Conservation (phyloP, 2,797 vertebrate species). For the Platalea minor region DNA sequence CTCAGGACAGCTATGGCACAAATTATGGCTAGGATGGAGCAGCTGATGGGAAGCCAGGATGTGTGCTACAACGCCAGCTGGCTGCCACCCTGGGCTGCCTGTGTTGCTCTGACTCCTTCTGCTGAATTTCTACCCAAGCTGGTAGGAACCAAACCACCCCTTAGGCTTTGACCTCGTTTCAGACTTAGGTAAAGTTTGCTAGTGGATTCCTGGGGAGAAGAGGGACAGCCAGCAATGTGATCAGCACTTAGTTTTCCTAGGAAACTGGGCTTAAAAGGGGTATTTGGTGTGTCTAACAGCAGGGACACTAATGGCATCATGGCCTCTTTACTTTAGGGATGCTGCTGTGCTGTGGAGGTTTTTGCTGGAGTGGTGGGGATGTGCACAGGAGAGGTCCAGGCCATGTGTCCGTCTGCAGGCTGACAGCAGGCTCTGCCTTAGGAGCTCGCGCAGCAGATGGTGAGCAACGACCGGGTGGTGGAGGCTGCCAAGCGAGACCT, state of each 20-base stretch:
- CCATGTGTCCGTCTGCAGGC: background rate
- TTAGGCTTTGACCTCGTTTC: background rate
- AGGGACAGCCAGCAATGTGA: background rate
- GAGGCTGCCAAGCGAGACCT: background rate
- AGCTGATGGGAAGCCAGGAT: background rate
- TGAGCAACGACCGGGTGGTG: background rate
- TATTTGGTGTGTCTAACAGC: background rate
- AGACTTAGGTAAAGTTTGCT: background rate
- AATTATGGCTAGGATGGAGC: background rate
- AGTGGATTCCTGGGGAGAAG: background rate
- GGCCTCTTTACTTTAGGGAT: background rate
- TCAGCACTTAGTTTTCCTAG: background rate
- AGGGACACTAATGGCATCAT: background rate
- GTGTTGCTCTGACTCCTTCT: background rate
- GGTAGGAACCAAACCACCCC: background rate
- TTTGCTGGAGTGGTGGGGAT: background rate
- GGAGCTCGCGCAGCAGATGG: accelerated
- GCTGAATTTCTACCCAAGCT: background rate
- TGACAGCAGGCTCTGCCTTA: background rate
- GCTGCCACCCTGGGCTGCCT: background rate
- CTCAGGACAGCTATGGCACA: background rate
- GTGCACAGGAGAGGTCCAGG: accelerated
- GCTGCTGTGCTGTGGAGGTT: background rate
- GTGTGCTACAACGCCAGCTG: background rate
- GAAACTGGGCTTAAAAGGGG: background rate